Evolutionary conservation across 2,113 vertebrate species (phyloP), one percentile per base, ranked within the genome.

Genomic region (Opisthocomus hoazin): DNA sequence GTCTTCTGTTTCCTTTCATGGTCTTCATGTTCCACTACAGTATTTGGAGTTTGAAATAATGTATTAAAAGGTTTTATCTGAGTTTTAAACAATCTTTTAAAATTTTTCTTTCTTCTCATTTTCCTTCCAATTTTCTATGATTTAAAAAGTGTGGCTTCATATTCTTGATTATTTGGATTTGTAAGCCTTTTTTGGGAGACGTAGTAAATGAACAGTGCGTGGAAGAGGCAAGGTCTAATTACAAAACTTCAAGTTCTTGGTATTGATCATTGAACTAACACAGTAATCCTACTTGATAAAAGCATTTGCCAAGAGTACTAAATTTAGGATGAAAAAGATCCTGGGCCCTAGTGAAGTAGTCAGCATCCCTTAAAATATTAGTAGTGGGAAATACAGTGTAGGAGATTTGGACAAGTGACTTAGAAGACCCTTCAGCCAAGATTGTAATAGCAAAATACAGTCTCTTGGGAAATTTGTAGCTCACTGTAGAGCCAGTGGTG

Each of bases 111-210:
- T 37, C 5, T 65, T 20, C 22, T 61, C n/a, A n/a, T n/a, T 50
- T 5, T 0, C 6, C 12, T 17, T 73, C 23, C 4, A 5, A 0
- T 64, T 76, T 88, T 76, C 29, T 71, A 8, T 8, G 46, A 0
- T 56, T 83, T 85, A 63, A 57, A 64, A 74, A 43, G 41, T 57
- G 20, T 84, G 27, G 9, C 30, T 78, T 85, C 9, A 0, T 88
- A 43, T 66, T 93, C 18, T 39, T 58, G 24, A 37, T 81, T 56
- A 39, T 60, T 65, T 71, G 39, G 23, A 68, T 84, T 89, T 84
- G 10, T 80, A 58, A 77, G 32, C 19, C 12, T 71, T 68, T 91
- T 74, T 51, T 17, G n/a, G 48, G 39, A 68, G 66, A 76, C 9
- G 5, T 36, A 14, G 51, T 73, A 73, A 86, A 79, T 51, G 23